Conservation (phyloP, 2,113 vertebrate genomes). For the Petrocephalus microphthalmus region DNA sequence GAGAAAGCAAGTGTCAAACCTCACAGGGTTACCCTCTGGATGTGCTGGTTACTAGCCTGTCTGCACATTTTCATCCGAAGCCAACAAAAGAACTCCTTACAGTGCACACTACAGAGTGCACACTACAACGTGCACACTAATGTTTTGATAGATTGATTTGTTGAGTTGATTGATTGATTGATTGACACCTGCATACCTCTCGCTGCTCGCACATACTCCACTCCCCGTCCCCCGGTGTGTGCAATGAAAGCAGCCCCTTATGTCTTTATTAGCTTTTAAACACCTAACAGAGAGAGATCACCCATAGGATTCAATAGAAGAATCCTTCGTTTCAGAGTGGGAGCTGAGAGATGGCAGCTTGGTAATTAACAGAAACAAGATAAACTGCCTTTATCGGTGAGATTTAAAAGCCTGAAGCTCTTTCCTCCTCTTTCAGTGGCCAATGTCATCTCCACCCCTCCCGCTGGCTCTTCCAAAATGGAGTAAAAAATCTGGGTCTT, state of each 20-base stretch:
- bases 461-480: not conserved
- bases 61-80: not conserved
- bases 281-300: conserved; percentile 10
- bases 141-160: not conserved
- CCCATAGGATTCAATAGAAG: not conserved
- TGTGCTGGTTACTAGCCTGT: not conserved
- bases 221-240: not conserved
- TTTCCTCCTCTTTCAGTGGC: not conserved
- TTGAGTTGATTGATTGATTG: not conserved
- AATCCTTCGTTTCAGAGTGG: not conserved
- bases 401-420: not conserved
- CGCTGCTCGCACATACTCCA: not conserved
- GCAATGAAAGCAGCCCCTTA: not conserved
- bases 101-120: not conserved
- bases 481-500: not conserved
- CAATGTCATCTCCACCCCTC: not conserved
- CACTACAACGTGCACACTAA: not conserved
- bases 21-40: not conserved
- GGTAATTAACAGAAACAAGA: conserved; percentile 8
- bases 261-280: conserved; percentile 4
- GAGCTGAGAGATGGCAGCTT: not conserved
- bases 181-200: not conserved
- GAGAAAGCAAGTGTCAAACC: not conserved
- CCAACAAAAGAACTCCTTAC: not conserved
- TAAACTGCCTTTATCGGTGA: not conserved